Evolutionary conservation across 2,113 vertebrate species (phyloP).

Genomic region (Ciconia boyciana): DNA sequence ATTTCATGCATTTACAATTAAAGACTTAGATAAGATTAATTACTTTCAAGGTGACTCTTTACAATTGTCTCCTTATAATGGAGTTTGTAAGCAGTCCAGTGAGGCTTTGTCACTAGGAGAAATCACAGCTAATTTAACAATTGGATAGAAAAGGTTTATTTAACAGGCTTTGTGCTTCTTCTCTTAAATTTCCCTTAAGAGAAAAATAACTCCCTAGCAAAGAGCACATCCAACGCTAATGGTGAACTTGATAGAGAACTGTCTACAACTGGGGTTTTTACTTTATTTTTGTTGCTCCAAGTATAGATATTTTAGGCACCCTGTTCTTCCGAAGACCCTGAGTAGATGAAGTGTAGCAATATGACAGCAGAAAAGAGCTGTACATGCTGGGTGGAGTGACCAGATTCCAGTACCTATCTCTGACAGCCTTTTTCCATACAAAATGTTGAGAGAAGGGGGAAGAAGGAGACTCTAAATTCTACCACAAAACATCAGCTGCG

Average conservation of each 20-base stretch:
- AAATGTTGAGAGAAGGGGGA: neutral
- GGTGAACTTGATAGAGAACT: neutral
- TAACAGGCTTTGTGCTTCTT: neutral
- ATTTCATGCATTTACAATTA: constrained; percentile 36
- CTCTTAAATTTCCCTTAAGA: neutral
- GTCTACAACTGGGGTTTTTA: neutral
- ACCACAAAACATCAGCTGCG: neutral
- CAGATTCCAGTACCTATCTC: neutral
- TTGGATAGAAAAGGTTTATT: neutral
- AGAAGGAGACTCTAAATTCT: neutral
- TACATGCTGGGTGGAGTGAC: neutral
- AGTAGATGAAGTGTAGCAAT: neutral
- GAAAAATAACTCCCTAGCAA: neutral
- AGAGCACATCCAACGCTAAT: neutral
- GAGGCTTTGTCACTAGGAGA: neutral
- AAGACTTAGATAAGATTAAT: constrained; percentile 52
- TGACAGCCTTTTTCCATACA: neutral
- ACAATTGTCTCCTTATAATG: neutral
- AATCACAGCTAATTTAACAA: neutral
- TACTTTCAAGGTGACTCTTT: constrained; percentile 11
- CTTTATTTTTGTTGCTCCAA: neutral
- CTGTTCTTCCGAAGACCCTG: neutral
- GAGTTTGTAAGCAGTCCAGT: neutral
- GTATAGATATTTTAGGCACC: neutral
- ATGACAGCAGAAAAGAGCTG: neutral